Evolutionary conservation across 1,140 invertebrate genomes (phyloP).

Genomic region (Xylocopa sonorina): DNA sequence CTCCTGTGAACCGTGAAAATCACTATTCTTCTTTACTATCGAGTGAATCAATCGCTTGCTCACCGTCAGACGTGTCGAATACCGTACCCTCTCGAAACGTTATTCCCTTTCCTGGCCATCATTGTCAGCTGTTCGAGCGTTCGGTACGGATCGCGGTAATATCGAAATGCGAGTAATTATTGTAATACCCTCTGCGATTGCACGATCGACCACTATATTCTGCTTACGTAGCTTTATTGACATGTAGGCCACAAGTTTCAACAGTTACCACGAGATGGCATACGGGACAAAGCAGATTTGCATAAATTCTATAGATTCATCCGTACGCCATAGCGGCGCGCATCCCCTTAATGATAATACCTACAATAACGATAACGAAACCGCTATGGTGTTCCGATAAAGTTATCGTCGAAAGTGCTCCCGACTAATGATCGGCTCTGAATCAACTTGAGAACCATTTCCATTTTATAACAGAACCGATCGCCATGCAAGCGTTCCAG

Average conservation of each 20-base stretch:
- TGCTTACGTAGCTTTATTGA: slow-evolving; percentile 21
- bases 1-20: no score
- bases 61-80: no score
- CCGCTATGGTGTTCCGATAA: not conserved
- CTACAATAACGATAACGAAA: slow-evolving; percentile 17
- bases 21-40: no score
- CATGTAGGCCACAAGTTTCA: slow-evolving; percentile 10
- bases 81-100: no score
- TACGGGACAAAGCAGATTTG: slow-evolving; percentile 3
- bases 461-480: not conserved
- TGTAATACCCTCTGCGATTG: not conserved
- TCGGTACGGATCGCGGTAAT: not conserved
- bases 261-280: slow-evolving; percentile 23
- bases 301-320: slow-evolving; percentile 12
- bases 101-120: no score
- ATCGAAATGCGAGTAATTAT: not conserved
- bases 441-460: not conserved
- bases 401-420: not conserved
- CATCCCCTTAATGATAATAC: slow-evolving; percentile 8
- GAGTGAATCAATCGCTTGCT: no score
- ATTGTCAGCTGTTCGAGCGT: no score
- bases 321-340: not conserved
- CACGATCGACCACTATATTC: not conserved
- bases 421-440: not conserved
- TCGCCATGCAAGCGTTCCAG: not conserved